These are phyloP conservation scores for Clarias batrachus DNA, from an alignment of 2,113 vertebrate genomes.

Conservation along the genomic window DNA sequence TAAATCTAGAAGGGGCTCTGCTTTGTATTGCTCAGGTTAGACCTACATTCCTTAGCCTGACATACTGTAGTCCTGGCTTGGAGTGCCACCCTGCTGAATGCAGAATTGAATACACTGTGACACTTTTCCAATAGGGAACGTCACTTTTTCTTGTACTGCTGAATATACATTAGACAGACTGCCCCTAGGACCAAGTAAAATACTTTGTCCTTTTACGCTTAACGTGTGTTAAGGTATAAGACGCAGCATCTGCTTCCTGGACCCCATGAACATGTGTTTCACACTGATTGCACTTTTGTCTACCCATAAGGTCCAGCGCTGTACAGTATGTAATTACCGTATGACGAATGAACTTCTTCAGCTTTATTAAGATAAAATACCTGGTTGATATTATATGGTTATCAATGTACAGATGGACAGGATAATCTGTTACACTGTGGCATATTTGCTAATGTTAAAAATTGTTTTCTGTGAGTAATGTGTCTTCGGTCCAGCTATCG, in stretches of 20 bases:
- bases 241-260: conserved; percentile 22
- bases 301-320: background rate
- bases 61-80: conserved; percentile 44
- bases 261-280: conserved; percentile 11
- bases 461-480: background rate
- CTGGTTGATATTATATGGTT: background rate
- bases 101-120: conserved; percentile 67
- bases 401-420: background rate
- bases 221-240: conserved; percentile 35
- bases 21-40: conserved; percentile 46
- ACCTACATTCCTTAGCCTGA: conserved; percentile 56
- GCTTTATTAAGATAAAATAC: background rate
- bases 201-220: conserved; percentile 39
- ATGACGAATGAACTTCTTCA: conserved; percentile 11
- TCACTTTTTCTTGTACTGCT: conserved; percentile 69
- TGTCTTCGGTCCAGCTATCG: background rate
- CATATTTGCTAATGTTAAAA: background rate
- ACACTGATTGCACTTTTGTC: conserved; percentile 23
- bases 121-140: conserved; percentile 71
- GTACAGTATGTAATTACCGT: background rate
- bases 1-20: conserved; percentile 60
- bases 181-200: conserved; percentile 55
- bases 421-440: background rate
- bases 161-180: conserved; percentile 69
- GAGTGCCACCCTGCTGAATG: conserved; percentile 56